Percentiles rank a stretch among this genome's conserved stretches.
Evolutionary conservation across 2,888 invertebrate genomes (phyloP).

Genomic region (Aspidiotus rigidus): DNA sequence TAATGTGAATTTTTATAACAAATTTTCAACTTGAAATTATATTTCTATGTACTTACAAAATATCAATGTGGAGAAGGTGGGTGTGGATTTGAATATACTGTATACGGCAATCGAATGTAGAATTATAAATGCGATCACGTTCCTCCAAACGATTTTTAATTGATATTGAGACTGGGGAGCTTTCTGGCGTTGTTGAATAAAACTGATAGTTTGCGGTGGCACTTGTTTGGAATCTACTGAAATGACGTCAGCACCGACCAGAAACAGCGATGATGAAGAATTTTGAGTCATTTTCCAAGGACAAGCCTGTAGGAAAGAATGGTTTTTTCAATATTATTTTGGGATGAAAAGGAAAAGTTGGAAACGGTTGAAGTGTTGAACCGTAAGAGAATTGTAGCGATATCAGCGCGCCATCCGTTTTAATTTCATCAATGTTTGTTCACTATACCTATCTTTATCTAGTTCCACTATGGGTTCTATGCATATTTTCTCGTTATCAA

Average conservation of each 20-base stretch:
- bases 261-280: conserved; percentile 48
- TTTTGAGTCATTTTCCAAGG: conserved; percentile 52
- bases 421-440: no score
- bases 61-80: conserved; percentile 10
- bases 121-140: conserved; percentile 62
- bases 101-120: conserved; percentile 59
- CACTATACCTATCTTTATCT: no score
- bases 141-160: conserved; percentile 70
- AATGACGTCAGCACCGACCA: conserved; percentile 45
- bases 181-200: conserved; percentile 2
- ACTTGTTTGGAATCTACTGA: conserved; percentile 35
- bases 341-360: no score
- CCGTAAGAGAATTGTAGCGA: no score
- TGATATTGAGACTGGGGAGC: conserved; percentile 37
- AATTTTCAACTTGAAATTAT: no score
- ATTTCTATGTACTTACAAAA: conserved; percentile 26
- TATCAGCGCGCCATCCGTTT: no score
- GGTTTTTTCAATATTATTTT: no score
- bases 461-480: no score
- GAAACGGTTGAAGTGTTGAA: no score
- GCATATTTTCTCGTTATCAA: no score
- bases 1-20: no score
- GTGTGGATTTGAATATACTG: conserved; percentile 47
- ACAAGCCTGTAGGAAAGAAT: not conserved
- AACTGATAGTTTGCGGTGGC: not conserved